Base-by-base conservation (phyloP, 2,888 invertebrate genomes). In the Synanthedon myopaeformis region DNA sequence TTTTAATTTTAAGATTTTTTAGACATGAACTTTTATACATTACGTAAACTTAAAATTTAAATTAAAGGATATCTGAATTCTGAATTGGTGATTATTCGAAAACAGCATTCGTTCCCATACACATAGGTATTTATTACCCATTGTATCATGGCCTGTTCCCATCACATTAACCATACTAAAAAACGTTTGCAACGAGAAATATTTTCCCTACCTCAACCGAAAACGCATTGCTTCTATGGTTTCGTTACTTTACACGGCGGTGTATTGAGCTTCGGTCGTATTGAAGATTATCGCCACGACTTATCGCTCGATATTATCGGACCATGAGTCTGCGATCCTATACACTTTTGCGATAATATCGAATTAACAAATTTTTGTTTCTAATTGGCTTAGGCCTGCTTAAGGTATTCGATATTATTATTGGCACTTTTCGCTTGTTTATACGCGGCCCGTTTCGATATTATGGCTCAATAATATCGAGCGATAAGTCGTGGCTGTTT, bases 81-180 rank as follows among this genome's bases (percentile, higher is more conserved):
- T 35, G 60, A 70, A 79, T 77, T 79, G 76, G 76, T 67, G 67
- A 67, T 69, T 60, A 10, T 35, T 62, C 54, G 56, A 55, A 63
- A 65, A 59, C 59, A 66, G 67, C 64, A 61, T 68, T 63, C 70
- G 66, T 74, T 74, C 62, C 69, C 66, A 69, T 69, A 67, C 63
- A 66, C 56, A 70, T 81, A 78, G 77, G 76, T 80, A 80, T 80
- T 78, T 82, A 74, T 76, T 77, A 76, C 75, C 76, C 76, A 76
- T 72, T 66, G 64, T 70, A 69, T 81, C 83, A 83, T 80, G 73
- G 82, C 85, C 84, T 83, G 67, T 79, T 84, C 83, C 83, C 71
- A 74, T 77, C 70, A 76, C 75, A 72, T 75, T 68, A 69, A 70
- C 64, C 71, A 62, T 62, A 68, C 60, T 55, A 59, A 58, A 5